A percentile compares a stretch with the other conserved stretches of the same genome.
Evolutionary conservation across 2,113 vertebrate species (phyloP).

Genomic region (Pseudolaguvia tuberculata): DNA sequence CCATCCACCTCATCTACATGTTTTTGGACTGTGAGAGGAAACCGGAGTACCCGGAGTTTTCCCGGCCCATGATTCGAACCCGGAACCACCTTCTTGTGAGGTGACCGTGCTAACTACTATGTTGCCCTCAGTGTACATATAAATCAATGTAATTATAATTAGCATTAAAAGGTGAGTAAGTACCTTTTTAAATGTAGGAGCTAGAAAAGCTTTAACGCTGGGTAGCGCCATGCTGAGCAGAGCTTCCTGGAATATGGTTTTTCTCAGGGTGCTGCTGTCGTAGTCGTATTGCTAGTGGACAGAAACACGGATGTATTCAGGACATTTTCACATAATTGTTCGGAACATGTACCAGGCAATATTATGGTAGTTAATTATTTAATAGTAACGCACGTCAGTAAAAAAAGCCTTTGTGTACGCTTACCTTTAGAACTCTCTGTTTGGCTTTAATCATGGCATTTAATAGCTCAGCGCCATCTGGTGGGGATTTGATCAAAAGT

Average conservation of each 20-base stretch:
- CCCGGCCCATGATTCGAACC: too few relatives aligned
- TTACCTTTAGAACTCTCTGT: conserved; percentile 85
- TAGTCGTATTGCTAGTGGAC: conserved; percentile 86
- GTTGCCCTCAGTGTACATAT: background rate
- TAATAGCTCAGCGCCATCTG: conserved; percentile 59
- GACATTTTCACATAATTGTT: background rate
- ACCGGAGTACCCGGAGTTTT: too few relatives aligned
- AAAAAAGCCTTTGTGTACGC: background rate
- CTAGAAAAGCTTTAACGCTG: conserved; percentile 79
- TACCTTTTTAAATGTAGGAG: conserved; percentile 77
- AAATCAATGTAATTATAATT: background rate
- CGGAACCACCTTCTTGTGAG: too few relatives aligned
- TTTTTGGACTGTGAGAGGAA: too few relatives aligned
- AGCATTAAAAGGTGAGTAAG: background rate
- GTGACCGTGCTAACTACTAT: too few relatives aligned
- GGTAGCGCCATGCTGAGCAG: conserved; percentile 84
- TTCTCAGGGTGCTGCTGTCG: conserved; percentile 88
- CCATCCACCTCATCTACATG: too few relatives aligned
- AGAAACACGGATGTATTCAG: conserved; percentile 42
- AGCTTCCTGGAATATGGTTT: conserved; percentile 84
- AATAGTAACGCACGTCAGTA: background rate
- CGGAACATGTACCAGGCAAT: background rate
- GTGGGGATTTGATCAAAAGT: conserved; percentile 67
- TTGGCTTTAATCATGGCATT: conserved; percentile 78
- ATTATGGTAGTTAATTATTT: background rate